phyloP scores from a whole-genome alignment of 1,140 invertebrate genomes.

The Conus ventricosus region DNA sequence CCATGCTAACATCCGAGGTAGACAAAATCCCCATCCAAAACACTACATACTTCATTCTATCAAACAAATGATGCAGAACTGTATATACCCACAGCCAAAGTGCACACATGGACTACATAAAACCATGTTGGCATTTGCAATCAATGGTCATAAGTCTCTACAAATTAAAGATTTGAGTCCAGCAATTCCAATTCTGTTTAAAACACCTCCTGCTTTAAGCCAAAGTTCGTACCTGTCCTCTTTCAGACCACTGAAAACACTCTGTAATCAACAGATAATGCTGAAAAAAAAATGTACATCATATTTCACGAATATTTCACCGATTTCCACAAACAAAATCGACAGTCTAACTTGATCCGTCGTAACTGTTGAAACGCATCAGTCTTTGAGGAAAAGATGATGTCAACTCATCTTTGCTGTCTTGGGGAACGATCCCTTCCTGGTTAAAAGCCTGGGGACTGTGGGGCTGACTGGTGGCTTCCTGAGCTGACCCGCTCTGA shows the following conservation, averaged over 20 bases:
- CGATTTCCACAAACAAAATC: not conserved
- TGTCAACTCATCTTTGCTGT: conserved; percentile 7
- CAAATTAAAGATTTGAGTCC: too few species aligned
- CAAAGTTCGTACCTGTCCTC: not conserved
- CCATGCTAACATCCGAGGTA: not conserved
- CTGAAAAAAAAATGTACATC: not conserved
- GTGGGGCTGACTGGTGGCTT: not conserved
- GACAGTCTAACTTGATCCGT: not conserved
- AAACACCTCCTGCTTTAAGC: not conserved
- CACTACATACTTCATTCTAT: not conserved
- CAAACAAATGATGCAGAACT: not conserved
- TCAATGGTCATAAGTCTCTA: too few species aligned
- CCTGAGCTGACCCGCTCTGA: not conserved
- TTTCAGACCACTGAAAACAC: not conserved
- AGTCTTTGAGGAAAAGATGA: not conserved
- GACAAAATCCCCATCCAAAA: not conserved
- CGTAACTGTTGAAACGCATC: conserved; percentile 24
- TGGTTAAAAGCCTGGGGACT: not conserved
- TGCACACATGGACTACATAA: not conserved
- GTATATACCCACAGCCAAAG: not conserved
- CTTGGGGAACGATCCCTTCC: not conserved
- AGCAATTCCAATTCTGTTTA: too few species aligned
- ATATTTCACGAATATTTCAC: not conserved
- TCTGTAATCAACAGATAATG: not conserved
- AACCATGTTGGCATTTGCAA: not conserved